Evolutionary conservation across 2,113 vertebrate genomes (phyloP).

Genomic region (Tachuris rubrigastra): DNA sequence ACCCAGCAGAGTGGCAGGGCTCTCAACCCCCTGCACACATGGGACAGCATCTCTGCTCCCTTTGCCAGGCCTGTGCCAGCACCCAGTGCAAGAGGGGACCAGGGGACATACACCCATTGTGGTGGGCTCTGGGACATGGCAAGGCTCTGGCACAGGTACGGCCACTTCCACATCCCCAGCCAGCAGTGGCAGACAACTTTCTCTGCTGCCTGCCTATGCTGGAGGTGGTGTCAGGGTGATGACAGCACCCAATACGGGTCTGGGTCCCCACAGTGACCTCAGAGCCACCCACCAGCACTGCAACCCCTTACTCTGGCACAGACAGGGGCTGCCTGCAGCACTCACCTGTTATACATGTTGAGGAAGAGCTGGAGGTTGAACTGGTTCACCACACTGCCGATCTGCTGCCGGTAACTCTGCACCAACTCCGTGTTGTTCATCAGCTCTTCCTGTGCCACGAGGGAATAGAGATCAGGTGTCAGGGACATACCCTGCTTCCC

Average conservation of each 20-base stretch:
- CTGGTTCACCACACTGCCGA: slow-evolving; percentile 90
- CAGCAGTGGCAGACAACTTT: background rate
- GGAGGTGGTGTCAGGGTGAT: background rate
- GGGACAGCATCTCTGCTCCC: background rate
- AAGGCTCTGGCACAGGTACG: background rate
- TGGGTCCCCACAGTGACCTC: background rate
- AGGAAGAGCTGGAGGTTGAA: slow-evolving; percentile 98
- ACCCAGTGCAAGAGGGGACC: background rate
- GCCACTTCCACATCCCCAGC: background rate
- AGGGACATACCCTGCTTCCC: background rate
- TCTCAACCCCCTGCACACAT: background rate
- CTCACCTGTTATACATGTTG: slow-evolving; percentile 98
- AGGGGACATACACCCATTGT: accelerated
- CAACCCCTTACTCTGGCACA: accelerated
- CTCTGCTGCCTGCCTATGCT: background rate
- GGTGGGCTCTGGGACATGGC: background rate
- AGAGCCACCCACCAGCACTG: background rate
- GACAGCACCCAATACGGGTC: background rate
- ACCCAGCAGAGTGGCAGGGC: background rate
- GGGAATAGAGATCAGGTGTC: background rate
- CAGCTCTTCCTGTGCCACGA: slow-evolving; percentile 86
- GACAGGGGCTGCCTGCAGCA: background rate
- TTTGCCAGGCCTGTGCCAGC: background rate
- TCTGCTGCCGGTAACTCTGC: slow-evolving; percentile 96
- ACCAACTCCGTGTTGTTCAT: slow-evolving; percentile 94